Evolutionary conservation across 1,140 invertebrate genomes (phyloP), one percentile per base, ranked within the genome.

Genomic region (Lordiphosa clarofinis): DNA sequence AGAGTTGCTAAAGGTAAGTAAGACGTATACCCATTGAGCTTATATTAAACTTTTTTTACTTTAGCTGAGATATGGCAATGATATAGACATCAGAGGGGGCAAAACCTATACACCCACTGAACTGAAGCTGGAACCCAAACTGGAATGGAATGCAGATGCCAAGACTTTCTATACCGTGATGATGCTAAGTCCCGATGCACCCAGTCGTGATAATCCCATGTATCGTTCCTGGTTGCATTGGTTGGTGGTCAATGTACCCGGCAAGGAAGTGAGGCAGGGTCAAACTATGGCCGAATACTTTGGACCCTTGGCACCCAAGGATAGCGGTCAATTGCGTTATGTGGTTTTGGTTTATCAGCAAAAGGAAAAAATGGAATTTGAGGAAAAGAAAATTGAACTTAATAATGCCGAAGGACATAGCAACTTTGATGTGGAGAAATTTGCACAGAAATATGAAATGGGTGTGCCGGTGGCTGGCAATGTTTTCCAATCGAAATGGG

Each of bases 211-310:
- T 3, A 91, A 94, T 56, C 95, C 93, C 0, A 94, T 92, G 46
- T 95, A 93, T 74, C 91, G 96, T 4, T 96, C 97, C 89, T 97
- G 94, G 94, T 94, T 96, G 63, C 97, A 98, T 87, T 98, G 96
- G 96, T 87, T 98, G 3, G 94, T 98, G 1, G 94, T 92, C 2
- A 98, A 98, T 86, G 96, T 98, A 73, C 95, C 95, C 3, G 96
- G 94, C 11, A 89, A 89, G 58, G 91, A 96, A 39, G 87, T 98
- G 0, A 71, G 82, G 0, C 90, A 92, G 44, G 97, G 97, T 9
- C 94, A 96, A n/a, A 54, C 90, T 89, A 89, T 97, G 0, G 92
- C 94, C 2, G 93, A 92, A 1, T 98, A 97, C 87, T 90, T 97
- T 69, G 96, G 96, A 9, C 92, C 96, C 12, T 95, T 95, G 15